Percentiles rank a stretch among this genome's conserved stretches.
phyloP scores from a whole-genome alignment of 2,113 vertebrate genomes.

The Hirundichthys speculiger region DNA sequence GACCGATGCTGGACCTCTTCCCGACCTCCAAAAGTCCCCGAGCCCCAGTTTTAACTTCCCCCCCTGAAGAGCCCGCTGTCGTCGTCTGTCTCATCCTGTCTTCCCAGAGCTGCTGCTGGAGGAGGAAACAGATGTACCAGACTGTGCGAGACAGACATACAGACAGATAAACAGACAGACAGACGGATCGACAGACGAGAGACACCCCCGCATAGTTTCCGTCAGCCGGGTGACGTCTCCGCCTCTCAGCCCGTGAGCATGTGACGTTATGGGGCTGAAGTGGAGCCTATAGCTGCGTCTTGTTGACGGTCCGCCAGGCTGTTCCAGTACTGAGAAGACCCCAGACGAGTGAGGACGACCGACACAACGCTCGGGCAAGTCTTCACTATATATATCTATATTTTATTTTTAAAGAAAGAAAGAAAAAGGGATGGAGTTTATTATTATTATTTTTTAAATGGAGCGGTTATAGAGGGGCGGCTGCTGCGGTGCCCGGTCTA shows the following conservation, averaged over 20 bases:
- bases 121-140: conserved; percentile 15
- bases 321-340: conserved; percentile 69
- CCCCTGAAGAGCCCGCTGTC: too few relatives aligned
- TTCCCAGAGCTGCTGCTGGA: conserved; percentile 9
- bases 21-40: conserved; percentile 1
- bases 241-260: conserved; percentile 69
- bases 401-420: too few relatives aligned
- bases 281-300: conserved; percentile 76
- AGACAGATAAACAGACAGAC: conserved; percentile 52
- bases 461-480: neutral
- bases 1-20: neutral
- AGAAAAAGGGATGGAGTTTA: neutral
- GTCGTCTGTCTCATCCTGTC: too few relatives aligned
- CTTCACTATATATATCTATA: neutral
- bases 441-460: neutral
- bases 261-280: conserved; percentile 78
- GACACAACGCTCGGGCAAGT: conserved; percentile 63
- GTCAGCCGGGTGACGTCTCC: conserved; percentile 79
- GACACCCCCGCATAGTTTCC: conserved; percentile 82
- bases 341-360: conserved; percentile 50
- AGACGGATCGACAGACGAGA: conserved; percentile 52
- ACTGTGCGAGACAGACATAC: conserved; percentile 48
- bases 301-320: conserved; percentile 76
- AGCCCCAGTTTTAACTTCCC: neutral
- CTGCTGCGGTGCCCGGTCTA: neutral